Percentiles rank a stretch among this genome's conserved stretches.
phyloP scores from a whole-genome alignment of 2,888 invertebrate genomes.

The Tineola bisselliella region DNA sequence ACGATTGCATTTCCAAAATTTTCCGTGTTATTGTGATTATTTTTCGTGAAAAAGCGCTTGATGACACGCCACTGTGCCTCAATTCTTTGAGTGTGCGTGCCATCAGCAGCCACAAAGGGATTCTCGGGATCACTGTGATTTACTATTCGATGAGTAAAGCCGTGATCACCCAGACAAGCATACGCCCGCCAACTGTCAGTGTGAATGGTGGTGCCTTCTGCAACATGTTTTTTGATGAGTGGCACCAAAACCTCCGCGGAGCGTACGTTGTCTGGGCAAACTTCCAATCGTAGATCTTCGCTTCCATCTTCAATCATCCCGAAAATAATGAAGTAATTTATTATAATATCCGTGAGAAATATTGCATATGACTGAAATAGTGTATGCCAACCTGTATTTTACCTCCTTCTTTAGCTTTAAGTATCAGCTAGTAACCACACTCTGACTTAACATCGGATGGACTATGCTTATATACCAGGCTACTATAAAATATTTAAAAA shows the following conservation, averaged over 20 bases:
- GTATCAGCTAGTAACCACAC: no score
- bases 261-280: slow-evolving; percentile 19
- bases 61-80: slow-evolving; percentile 21
- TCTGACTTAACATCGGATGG: no score
- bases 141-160: slow-evolving; percentile 20
- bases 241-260: not conserved
- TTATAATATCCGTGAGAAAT: no score
- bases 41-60: no score
- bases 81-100: slow-evolving; percentile 20
- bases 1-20: no score
- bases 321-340: no score
- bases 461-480: no score
- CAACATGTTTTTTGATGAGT: not conserved
- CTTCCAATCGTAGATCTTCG: slow-evolving; percentile 23
- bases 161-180: slow-evolving; percentile 17
- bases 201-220: not conserved
- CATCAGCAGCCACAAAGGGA: slow-evolving; percentile 21
- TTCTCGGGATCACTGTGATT: slow-evolving; percentile 19
- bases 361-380: no score
- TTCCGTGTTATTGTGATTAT: no score
- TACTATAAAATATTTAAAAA: no score
- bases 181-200: not conserved
- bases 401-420: no score
- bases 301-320: slow-evolving; percentile 23
- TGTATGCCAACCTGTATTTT: no score